Evolutionary conservation across 92 coral and sea anemone genomes (phyloP).

Genomic region (Porites cylindrica): DNA sequence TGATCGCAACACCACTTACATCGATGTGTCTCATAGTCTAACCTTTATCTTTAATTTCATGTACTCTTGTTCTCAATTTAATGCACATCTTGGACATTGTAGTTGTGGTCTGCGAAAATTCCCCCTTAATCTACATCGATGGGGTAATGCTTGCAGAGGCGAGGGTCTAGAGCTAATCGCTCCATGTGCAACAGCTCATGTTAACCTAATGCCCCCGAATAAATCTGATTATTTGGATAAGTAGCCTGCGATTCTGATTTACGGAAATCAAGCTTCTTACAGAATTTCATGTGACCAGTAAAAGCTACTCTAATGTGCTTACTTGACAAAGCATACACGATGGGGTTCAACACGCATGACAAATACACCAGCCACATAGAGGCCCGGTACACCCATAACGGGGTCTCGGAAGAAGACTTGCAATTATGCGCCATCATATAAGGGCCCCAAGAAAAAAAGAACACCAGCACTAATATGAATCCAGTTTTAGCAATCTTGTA

Average conservation of each 20-base stretch:
- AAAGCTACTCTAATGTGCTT: constrained; percentile 85
- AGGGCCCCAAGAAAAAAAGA: constrained; percentile 93
- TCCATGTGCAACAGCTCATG: too few species aligned
- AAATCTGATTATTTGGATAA: not conserved
- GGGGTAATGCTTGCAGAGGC: too few species aligned
- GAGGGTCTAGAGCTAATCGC: too few species aligned
- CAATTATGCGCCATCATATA: constrained; percentile 88
- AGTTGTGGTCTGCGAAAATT: too few species aligned
- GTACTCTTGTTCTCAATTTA: too few species aligned
- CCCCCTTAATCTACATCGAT: too few species aligned
- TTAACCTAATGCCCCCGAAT: not conserved
- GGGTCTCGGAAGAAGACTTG: constrained; percentile 40
- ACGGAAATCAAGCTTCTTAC: constrained; percentile 5
- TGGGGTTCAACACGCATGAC: constrained; percentile 87
- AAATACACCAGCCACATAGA: constrained; percentile 90
- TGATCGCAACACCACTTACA: too few species aligned
- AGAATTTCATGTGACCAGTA: constrained; percentile 50
- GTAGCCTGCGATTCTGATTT: not conserved
- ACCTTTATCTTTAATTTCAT: too few species aligned
- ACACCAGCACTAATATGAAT: constrained; percentile 80
- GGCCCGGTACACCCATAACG: constrained; percentile 71
- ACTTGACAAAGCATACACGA: constrained; percentile 90
- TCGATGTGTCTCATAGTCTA: too few species aligned
- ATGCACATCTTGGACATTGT: too few species aligned
- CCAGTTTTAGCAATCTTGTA: constrained; percentile 95